Evolutionary conservation across 2,888 invertebrate genomes (phyloP).

Genomic region (Pseudoips prasinana): DNA sequence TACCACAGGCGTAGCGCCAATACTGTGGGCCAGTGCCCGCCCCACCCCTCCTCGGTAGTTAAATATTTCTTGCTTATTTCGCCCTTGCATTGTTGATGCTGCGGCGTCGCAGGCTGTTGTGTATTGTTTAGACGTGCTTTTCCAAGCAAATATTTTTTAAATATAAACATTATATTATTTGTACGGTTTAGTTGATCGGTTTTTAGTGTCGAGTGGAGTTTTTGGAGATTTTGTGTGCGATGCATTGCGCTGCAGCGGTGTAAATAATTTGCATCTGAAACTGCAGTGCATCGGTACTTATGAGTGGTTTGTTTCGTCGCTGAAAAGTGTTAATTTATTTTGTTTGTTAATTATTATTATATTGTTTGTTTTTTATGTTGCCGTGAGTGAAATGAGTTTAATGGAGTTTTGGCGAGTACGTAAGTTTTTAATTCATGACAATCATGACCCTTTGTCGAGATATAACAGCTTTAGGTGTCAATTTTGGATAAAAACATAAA

Average conservation of each 20-base stretch:
- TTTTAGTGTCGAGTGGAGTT: constrained; percentile 24
- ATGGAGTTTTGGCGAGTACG: constrained; percentile 36
- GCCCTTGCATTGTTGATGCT: constrained; percentile 82
- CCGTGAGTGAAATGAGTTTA: constrained; percentile 51
- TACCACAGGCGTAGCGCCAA: constrained; percentile 82
- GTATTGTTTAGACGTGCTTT: constrained; percentile 76
- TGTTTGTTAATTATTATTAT: constrained; percentile 47
- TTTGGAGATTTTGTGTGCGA: constrained; percentile 38
- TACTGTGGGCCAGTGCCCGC: constrained; percentile 77
- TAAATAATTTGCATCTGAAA: constrained; percentile 76
- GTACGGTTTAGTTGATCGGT: constrained; percentile 15
- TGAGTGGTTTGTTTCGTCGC: constrained; percentile 72
- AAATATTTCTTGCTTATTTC: constrained; percentile 84
- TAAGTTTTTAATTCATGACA: constrained; percentile 35
- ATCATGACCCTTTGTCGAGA: too few relatives aligned
- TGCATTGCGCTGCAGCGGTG: constrained; percentile 66
- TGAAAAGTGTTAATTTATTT: constrained; percentile 64
- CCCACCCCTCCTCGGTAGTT: constrained; percentile 78
- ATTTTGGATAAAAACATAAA: too few relatives aligned
- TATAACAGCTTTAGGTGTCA: too few relatives aligned
- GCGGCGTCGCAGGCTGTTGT: constrained; percentile 77
- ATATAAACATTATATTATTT: constrained; percentile 39
- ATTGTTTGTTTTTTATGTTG: constrained; percentile 44
- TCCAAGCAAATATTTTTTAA: constrained; percentile 58
- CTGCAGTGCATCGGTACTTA: constrained; percentile 69